phyloP scores from a whole-genome alignment of 2,797 vertebrate genomes.

The Artibeus jamaicensis region DNA sequence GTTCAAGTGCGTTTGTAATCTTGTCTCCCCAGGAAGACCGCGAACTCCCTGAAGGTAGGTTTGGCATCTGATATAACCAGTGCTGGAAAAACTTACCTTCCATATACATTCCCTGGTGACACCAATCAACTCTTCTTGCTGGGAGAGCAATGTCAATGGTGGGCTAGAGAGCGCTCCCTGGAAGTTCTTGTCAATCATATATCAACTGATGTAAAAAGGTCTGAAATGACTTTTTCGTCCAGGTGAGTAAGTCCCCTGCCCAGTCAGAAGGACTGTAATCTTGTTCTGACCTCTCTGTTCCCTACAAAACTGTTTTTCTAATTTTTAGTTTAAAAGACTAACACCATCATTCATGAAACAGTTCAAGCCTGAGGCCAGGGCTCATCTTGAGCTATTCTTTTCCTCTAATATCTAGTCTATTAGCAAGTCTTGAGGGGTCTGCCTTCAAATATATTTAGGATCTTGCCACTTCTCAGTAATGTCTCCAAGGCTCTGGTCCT shows the following conservation, averaged over 20 bases:
- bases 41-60: neutral
- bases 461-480: neutral
- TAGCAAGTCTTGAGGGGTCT: neutral
- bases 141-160: neutral
- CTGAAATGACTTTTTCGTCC: neutral
- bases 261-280: too few relatives aligned
- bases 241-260: too few relatives aligned
- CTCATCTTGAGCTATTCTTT: neutral
- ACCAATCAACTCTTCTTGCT: neutral
- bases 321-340: neutral
- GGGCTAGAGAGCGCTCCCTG: too few relatives aligned
- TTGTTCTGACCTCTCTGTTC: neutral
- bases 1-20: neutral
- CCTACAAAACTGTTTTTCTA: neutral
- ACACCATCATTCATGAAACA: neutral
- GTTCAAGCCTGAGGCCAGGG: neutral
- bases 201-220: neutral
- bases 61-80: neutral
- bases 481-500: neutral
- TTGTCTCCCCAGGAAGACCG: neutral
- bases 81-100: neutral
- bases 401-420: neutral
- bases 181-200: too few relatives aligned
- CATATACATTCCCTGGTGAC: neutral
- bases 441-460: neutral